Evolutionary conservation across 2,797 vertebrate species (phyloP), one percentile per base, ranked within the genome.

Genomic region (Pangasius macronema): DNA sequence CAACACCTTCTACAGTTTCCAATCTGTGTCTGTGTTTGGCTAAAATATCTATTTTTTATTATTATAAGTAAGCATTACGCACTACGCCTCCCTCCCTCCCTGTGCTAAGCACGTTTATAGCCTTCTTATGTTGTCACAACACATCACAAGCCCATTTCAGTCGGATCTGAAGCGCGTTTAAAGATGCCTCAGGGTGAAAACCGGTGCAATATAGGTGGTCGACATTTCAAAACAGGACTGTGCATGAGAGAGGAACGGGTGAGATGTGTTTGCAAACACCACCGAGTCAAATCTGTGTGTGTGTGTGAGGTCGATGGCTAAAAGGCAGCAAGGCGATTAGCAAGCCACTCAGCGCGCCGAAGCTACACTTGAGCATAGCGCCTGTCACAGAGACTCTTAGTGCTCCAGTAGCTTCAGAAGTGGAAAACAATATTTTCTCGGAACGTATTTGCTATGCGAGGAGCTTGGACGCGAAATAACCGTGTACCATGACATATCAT

Each of bases 191-290:
- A 30, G 65, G 82, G 89, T 83, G 68, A 61, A 87, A 85, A 87
- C 89, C 84, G 59, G 63, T 93, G 93, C 93, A 88, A 87, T 92
- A 93, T 92, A 94, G 94, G 93, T 93, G 91, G 92, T 88, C 90
- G 88, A 76, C 85, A 94, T 92, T 90, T 87, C 90, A 84, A 24
- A 94, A 93, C 91, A 93, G 92, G 89, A 92, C 83, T 89, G 88
- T 92, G 94, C 85, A 77, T 88, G 83, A 89, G 79, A 73, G 63
- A 55, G 61, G 55, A 90, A 86, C 65, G 67, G 77, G 65, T 27
- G 63, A 68, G 76, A 86, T 87, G 53, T 87, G 88, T 85, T 86
- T 76, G 59, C 77, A 83, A 83, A 83, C 63, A 84, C 76, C 88
- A 86, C 85, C n/a, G 42, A 51, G 53, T 70, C 57, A n/a, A 67